These are phyloP conservation scores for Euglossa dilemma DNA, from an alignment of 1,140 invertebrate species.

Conservation along the genomic window DNA sequence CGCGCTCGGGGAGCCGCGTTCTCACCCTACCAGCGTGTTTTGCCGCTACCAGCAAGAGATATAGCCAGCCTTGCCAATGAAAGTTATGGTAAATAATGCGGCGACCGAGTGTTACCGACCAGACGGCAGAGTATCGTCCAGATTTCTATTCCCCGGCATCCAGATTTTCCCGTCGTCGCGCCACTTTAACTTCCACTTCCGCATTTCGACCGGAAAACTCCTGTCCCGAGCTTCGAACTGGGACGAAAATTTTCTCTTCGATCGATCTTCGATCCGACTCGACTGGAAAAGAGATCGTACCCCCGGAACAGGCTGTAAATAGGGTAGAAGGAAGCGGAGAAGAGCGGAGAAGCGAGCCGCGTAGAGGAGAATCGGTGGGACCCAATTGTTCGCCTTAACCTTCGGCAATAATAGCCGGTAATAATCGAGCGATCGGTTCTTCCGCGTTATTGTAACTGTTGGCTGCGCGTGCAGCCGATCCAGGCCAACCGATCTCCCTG, in stretches of 20 bases:
- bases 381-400: neutral
- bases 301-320: neutral
- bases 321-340: neutral
- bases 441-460: slow-evolving; percentile 35
- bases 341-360: neutral
- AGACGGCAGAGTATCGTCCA: neutral
- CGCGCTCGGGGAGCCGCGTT: neutral
- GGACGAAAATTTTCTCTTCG: too few species aligned
- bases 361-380: neutral
- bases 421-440: slow-evolving; percentile 22
- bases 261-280: too few species aligned
- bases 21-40: slow-evolving; percentile 9
- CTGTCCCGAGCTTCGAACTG: too few species aligned
- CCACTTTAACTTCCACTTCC: too few species aligned
- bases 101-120: slow-evolving; percentile 9
- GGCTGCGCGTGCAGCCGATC: neutral
- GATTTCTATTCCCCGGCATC: neutral
- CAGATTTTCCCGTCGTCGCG: neutral
- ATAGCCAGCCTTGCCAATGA: slow-evolving; percentile 38
- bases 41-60: slow-evolving; percentile 11
- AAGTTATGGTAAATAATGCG: slow-evolving; percentile 49
- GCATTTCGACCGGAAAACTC: too few species aligned
- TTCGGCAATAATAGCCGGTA: slow-evolving; percentile 21
- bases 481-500: neutral
- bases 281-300: neutral